Conservation (phyloP, 2,797 vertebrate species). For the Lithobates sylvaticus region DNA sequence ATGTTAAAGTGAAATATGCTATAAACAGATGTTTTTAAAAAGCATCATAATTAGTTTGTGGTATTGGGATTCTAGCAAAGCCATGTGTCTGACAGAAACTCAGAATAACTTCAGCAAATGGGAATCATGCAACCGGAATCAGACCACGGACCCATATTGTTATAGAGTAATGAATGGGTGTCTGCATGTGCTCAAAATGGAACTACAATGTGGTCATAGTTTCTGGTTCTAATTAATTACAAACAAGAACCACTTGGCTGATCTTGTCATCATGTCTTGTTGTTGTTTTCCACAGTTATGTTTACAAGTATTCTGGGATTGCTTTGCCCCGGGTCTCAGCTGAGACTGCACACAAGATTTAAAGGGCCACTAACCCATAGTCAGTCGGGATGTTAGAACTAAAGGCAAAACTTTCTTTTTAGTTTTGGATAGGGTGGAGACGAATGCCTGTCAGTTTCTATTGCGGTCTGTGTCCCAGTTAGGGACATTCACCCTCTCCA, state of each 20-base stretch:
- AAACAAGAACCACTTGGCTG: slow-evolving; percentile 28
- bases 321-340: not conserved
- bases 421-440: too few species aligned
- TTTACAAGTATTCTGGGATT: not conserved
- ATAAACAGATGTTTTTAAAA: slow-evolving; percentile 47
- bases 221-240: slow-evolving; percentile 45
- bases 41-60: slow-evolving; percentile 35
- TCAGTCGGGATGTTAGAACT: not conserved
- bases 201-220: slow-evolving; percentile 16
- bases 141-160: not conserved
- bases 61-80: slow-evolving; percentile 50
- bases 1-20: slow-evolving; percentile 53
- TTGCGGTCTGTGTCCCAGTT: too few species aligned
- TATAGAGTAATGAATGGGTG: slow-evolving; percentile 12
- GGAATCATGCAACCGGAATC: slow-evolving; percentile 16
- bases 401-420: too few species aligned
- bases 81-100: slow-evolving; percentile 41
- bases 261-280: not conserved
- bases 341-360: not conserved
- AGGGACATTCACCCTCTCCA: too few species aligned
- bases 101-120: slow-evolving; percentile 31
- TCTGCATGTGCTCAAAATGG: slow-evolving; percentile 16
- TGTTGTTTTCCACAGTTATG: slow-evolving; percentile 21
- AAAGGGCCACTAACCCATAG: not conserved
- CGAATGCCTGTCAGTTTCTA: too few species aligned